phyloP scores from a whole-genome alignment of 2,888 invertebrate genomes.

The Oscheius sp. region DNA sequence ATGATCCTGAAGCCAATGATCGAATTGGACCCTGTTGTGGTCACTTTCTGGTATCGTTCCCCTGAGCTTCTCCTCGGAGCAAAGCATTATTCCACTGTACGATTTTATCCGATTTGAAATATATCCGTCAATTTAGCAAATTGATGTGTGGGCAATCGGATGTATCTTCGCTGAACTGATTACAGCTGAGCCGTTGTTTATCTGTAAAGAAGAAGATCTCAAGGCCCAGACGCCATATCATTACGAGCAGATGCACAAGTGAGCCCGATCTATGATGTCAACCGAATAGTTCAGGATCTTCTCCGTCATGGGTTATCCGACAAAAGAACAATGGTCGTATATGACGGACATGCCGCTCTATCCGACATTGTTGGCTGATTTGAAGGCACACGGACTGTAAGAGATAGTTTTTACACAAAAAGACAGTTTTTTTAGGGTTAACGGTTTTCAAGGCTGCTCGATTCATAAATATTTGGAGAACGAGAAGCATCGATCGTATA shows the following conservation, averaged over 20 bases:
- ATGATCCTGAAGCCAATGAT: slow-evolving; percentile 96
- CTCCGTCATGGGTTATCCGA: slow-evolving; percentile 94
- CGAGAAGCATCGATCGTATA: slow-evolving; percentile 76
- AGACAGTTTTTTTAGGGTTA: neutral
- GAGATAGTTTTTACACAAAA: slow-evolving; percentile 27
- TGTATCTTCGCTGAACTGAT: slow-evolving; percentile 99
- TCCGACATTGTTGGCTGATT: slow-evolving; percentile 92
- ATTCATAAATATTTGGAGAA: slow-evolving; percentile 79
- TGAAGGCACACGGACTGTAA: slow-evolving; percentile 81
- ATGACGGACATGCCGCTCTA: slow-evolving; percentile 90
- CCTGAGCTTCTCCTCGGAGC: slow-evolving; percentile 81
- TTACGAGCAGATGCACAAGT: slow-evolving; percentile 83
- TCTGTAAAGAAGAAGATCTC: slow-evolving; percentile 98
- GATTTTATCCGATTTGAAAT: neutral
- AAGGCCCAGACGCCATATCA: slow-evolving; percentile 99
- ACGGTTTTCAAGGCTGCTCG: slow-evolving; percentile 40
- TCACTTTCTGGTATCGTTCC: slow-evolving; percentile 98
- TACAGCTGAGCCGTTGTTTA: slow-evolving; percentile 98
- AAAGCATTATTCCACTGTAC: slow-evolving; percentile 73
- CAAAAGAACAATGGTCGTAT: slow-evolving; percentile 68
- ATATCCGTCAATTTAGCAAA: slow-evolving; percentile 53
- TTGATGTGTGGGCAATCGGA: slow-evolving; percentile 74
- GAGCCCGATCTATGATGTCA: neutral
- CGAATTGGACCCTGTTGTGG: slow-evolving; percentile 98
- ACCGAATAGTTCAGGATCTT: slow-evolving; percentile 82